These are phyloP conservation scores for Pseudorectes ferrugineus DNA, from an alignment of 2,113 vertebrate genomes.

Conservation along the genomic window DNA sequence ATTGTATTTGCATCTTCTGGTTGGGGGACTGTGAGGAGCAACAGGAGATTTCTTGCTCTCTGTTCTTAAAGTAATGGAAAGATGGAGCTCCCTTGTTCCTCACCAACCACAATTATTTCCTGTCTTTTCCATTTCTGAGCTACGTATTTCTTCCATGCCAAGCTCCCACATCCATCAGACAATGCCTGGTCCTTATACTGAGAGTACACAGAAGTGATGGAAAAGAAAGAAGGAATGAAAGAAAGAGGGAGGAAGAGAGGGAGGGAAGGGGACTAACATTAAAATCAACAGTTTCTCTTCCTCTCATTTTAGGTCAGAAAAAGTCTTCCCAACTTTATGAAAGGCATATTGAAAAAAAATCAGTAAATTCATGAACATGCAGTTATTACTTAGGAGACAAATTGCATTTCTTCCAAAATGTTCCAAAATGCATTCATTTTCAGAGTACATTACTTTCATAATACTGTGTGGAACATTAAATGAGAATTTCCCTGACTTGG, in stretches of 20 bases:
- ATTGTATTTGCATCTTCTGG: background rate
- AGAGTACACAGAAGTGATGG: background rate
- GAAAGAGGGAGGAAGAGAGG: background rate
- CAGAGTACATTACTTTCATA: slow-evolving; percentile 70
- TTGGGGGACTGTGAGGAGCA: background rate
- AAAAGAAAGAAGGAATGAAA: background rate
- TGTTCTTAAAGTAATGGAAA: background rate
- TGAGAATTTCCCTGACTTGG: slow-evolving; percentile 64
- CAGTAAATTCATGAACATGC: slow-evolving; percentile 53
- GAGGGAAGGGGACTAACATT: background rate
- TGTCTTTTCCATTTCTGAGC: background rate
- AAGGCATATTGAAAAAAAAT: slow-evolving; percentile 12
- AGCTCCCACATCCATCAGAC: background rate
- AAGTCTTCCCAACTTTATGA: slow-evolving; percentile 31
- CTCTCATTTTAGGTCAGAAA: slow-evolving; percentile 8
- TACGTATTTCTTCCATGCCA: background rate
- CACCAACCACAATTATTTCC: background rate
- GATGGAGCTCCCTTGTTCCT: background rate
- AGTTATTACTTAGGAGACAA: slow-evolving; percentile 68
- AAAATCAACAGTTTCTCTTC: slow-evolving; percentile 28
- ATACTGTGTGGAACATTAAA: slow-evolving; percentile 63
- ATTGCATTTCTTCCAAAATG: slow-evolving; percentile 64
- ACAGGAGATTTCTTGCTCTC: background rate
- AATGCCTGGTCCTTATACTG: background rate
- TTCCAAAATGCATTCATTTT: slow-evolving; percentile 68